phyloP scores from a whole-genome alignment of 2,113 vertebrate genomes.

The Callipepla squamata region DNA sequence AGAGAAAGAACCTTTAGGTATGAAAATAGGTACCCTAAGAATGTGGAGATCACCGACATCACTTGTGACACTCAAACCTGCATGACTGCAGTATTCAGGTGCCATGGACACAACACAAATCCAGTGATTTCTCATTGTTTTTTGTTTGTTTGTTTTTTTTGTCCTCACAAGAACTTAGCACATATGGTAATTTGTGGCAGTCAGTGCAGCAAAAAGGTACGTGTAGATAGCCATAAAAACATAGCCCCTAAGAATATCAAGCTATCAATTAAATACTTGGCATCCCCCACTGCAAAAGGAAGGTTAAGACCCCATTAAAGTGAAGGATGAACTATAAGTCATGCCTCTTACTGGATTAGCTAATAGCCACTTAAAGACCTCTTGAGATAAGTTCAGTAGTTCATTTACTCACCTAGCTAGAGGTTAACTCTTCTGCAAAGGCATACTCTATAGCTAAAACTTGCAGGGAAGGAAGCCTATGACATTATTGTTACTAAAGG shows the following conservation, averaged over 20 bases:
- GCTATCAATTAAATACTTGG: not conserved
- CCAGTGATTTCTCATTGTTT: not conserved
- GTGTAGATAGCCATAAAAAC: not conserved
- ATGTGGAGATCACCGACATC: not conserved
- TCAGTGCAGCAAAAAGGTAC: not conserved
- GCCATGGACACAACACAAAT: not conserved
- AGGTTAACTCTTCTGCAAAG: not conserved
- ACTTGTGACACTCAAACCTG: not conserved
- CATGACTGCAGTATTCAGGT: not conserved
- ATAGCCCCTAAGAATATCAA: not conserved
- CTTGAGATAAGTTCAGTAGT: not conserved
- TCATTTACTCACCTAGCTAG: not conserved
- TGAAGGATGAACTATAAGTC: not conserved
- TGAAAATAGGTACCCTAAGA: not conserved
- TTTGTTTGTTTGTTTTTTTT: not conserved
- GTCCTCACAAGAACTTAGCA: not conserved
- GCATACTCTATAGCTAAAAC: not conserved
- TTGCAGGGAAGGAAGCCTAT: not conserved
- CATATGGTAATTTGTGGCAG: not conserved
- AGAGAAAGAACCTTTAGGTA: not conserved
- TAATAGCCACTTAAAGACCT: not conserved
- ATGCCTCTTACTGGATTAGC: not conserved
- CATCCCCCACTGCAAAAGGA: not conserved
- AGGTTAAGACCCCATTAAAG: not conserved
- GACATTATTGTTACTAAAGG: not conserved